These are phyloP conservation scores for Trilocha varians DNA, from an alignment of 2,888 invertebrate genomes.

Conservation along the genomic window DNA sequence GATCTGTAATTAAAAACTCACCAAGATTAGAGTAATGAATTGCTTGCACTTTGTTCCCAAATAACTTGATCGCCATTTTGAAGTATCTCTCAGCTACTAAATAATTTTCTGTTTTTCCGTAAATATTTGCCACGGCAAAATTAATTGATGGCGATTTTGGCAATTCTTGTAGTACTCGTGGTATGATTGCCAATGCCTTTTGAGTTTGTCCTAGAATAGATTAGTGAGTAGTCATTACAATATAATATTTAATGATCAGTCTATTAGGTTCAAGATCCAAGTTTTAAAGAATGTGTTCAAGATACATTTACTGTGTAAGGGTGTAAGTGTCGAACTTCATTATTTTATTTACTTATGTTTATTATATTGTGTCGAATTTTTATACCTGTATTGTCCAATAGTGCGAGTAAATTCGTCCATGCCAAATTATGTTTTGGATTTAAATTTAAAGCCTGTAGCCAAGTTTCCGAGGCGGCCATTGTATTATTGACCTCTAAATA, in stretches of 20 bases:
- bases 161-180: constrained; percentile 78
- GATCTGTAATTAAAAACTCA: constrained; percentile 35
- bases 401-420: constrained; percentile 93
- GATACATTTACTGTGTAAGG: too few species aligned
- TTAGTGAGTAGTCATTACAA: neutral
- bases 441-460: constrained; percentile 85
- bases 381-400: constrained; percentile 84
- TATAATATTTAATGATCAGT: neutral
- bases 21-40: constrained; percentile 93
- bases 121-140: constrained; percentile 90
- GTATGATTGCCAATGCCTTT: constrained; percentile 80
- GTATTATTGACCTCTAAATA: constrained; percentile 85
- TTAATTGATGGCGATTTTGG: constrained; percentile 84
- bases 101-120: constrained; percentile 86
- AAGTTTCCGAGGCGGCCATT: constrained; percentile 83
- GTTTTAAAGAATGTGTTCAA: too few species aligned
- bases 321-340: too few species aligned
- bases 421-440: constrained; percentile 87
- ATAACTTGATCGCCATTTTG: constrained; percentile 79
- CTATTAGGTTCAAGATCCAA: too few species aligned
- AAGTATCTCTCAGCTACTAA: constrained; percentile 88
- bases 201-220: constrained; percentile 71
- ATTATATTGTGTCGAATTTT: too few species aligned
- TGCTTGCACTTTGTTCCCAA: constrained; percentile 76
- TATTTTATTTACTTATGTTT: too few species aligned